phyloP scores from a whole-genome alignment of 2,888 invertebrate genomes.

The Sussaba pulchella region DNA sequence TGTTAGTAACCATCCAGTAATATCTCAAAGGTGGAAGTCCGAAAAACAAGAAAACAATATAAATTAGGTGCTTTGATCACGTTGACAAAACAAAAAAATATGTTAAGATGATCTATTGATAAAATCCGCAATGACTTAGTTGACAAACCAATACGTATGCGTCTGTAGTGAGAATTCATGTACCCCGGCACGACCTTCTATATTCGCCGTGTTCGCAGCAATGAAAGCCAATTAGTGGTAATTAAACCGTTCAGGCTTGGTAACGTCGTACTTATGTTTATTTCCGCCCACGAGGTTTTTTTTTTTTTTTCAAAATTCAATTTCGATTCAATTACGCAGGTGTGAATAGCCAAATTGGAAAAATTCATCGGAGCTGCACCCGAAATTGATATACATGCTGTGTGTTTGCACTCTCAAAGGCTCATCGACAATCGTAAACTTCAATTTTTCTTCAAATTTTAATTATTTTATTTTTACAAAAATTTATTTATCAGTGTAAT shows the following conservation, averaged over 20 bases:
- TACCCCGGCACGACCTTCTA: conserved; percentile 19
- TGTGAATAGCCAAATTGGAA: not conserved
- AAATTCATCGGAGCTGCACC: not conserved
- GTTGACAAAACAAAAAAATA: too few species aligned
- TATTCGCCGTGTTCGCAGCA: conserved; percentile 33
- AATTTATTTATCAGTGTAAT: too few species aligned
- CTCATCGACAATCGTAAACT: too few species aligned
- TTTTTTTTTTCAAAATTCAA: conserved; percentile 19
- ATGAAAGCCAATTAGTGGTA: conserved; percentile 61
- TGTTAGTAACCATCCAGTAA: too few species aligned
- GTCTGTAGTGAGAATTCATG: not conserved
- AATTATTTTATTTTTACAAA: too few species aligned
- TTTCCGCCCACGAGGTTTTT: conserved; percentile 7
- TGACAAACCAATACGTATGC: not conserved
- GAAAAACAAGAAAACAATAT: too few species aligned
- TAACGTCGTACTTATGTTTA: conserved; percentile 43
- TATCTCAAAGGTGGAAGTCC: too few species aligned
- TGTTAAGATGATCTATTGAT: not conserved
- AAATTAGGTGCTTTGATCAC: too few species aligned
- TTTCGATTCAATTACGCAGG: conserved; percentile 8
- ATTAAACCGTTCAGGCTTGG: conserved; percentile 48
- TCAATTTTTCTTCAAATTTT: too few species aligned
- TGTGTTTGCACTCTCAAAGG: too few species aligned
- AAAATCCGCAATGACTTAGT: not conserved
- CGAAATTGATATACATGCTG: not conserved